These are phyloP conservation scores for Netelia inedita DNA, from an alignment of 2,888 invertebrate species.

Conservation along the genomic window DNA sequence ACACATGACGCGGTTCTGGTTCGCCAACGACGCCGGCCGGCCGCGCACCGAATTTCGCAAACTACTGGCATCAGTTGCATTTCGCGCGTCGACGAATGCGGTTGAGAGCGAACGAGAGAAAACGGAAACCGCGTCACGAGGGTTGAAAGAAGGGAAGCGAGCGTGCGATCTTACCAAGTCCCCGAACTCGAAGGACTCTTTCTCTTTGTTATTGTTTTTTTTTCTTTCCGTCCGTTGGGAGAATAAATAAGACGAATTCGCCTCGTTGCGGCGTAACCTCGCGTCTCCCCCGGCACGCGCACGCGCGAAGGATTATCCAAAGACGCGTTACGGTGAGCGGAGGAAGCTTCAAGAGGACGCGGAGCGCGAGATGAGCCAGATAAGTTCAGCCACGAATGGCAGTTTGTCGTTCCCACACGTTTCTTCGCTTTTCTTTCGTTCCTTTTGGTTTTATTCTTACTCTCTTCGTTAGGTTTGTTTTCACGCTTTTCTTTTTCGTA, in stretches of 20 bases:
- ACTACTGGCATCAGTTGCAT: conserved; percentile 64
- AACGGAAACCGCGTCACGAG: not conserved
- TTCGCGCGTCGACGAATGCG: conserved; percentile 66
- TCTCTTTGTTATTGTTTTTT: not conserved
- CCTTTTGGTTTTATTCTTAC: not conserved
- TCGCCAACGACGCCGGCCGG: conserved; percentile 18
- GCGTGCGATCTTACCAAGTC: not conserved
- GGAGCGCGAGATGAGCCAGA: conserved; percentile 52
- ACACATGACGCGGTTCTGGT: conserved; percentile 5
- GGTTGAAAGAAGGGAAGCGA: not conserved
- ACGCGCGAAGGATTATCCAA: not conserved
- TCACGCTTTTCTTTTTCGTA: conserved; percentile 33
- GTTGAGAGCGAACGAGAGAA: conserved; percentile 5
- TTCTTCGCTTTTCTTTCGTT: not conserved
- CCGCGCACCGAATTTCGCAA: conserved; percentile 60
- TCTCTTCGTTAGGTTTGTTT: not conserved
- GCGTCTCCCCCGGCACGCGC: too few relatives aligned
- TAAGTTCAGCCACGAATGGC: conserved; percentile 60
- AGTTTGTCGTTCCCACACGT: conserved; percentile 38
- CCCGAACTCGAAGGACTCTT: not conserved
- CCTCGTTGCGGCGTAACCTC: too few relatives aligned
- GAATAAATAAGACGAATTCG: not conserved
- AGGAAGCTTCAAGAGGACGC: conserved; percentile 1
- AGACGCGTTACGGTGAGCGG: conserved; percentile 18
- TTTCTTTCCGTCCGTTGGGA: not conserved